Evolutionary conservation across 2,888 invertebrate genomes (phyloP), one percentile per base, ranked within the genome.

Genomic region (Trachelus iudaicus): DNA sequence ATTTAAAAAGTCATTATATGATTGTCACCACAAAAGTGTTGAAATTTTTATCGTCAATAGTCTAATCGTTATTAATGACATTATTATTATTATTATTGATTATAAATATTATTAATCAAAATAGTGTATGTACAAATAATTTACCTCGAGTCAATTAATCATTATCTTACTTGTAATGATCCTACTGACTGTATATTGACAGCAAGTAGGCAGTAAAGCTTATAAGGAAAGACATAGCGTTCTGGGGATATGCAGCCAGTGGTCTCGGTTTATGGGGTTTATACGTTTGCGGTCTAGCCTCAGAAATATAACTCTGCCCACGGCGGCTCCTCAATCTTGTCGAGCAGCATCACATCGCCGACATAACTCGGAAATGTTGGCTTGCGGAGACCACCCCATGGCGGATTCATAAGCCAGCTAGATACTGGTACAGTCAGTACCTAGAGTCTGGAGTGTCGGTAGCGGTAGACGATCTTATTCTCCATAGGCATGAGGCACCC

Each of bases 291-390:
- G 85, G 89, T 85, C 85, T 86, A 86, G 87, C 88, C 89, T 87
- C 87, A 87, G 87, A 88, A 87, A 86, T 89, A 88, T 89, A 88
- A 88, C 86, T 86, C 85, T 85, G 85, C 81, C 80, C 87, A 85
- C 85, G 85, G 87, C 87, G 85, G 84, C 86, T 86, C 87, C 85
- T 87, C 88, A 85, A 86, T 86, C 87, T 87, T 87, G 87, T 86
- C 86, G 86, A 83, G 80, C 80, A 86, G 82, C 85, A 85, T 83
- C 83, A 85, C 85, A 87, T 86, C 87, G 86, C 81, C 80, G 84
- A 82, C 87, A 87, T 88, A 89, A 87, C 87, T 89, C 82, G 83
- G 83, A 84, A 84, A 85, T 81, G 81, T 80, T 76, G 69, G 79
- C 40, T 56, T 56, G 75, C 81, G 81, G 81, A 84, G 86, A 87